Percentiles rank a stretch among this genome's conserved stretches.
These are phyloP conservation scores for Hippocampus guttulatus DNA, from an alignment of 2,113 vertebrate species.

Conservation along the genomic window DNA sequence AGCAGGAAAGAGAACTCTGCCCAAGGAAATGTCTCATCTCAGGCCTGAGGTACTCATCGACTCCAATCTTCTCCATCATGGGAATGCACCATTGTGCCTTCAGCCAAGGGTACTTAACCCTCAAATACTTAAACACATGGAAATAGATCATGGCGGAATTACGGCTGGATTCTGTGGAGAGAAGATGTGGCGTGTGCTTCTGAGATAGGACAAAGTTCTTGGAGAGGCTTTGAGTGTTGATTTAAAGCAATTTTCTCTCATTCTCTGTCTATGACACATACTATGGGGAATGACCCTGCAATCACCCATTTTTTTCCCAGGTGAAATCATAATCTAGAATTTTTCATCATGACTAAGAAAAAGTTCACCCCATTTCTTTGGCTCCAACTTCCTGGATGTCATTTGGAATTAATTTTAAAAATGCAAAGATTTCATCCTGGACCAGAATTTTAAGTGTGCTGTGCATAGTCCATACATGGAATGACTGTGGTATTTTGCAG, in stretches of 20 bases:
- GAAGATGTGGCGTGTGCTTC: conserved; percentile 31
- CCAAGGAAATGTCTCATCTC: conserved; percentile 36
- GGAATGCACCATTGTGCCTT: conserved; percentile 32
- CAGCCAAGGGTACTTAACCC: conserved; percentile 58
- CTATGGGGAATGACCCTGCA: conserved; percentile 11
- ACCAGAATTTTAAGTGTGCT: conserved; percentile 41
- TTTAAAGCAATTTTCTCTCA: conserved; percentile 16
- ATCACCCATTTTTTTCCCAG: neutral
- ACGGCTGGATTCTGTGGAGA: conserved; percentile 34
- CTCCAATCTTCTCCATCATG: conserved; percentile 33
- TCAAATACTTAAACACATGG: conserved; percentile 50
- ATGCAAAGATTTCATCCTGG: conserved; percentile 29
- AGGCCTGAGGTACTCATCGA: conserved; percentile 23
- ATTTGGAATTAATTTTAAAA: conserved; percentile 40
- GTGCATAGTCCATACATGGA: conserved; percentile 18
- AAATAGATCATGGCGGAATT: conserved; percentile 43
- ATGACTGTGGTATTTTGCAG: conserved; percentile 20
- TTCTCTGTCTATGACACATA: neutral
- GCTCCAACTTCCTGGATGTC: conserved; percentile 30
- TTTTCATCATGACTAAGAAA: conserved; percentile 24
- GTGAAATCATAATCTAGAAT: neutral
- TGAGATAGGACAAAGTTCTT: conserved; percentile 40
- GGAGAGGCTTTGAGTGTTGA: conserved; percentile 14
- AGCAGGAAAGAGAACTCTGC: conserved; percentile 24
- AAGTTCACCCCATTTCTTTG: conserved; percentile 27